Percentiles rank a stretch among this genome's conserved stretches.
Conservation (phyloP, 2,113 vertebrate species). For the Phaethornis superciliosus region DNA sequence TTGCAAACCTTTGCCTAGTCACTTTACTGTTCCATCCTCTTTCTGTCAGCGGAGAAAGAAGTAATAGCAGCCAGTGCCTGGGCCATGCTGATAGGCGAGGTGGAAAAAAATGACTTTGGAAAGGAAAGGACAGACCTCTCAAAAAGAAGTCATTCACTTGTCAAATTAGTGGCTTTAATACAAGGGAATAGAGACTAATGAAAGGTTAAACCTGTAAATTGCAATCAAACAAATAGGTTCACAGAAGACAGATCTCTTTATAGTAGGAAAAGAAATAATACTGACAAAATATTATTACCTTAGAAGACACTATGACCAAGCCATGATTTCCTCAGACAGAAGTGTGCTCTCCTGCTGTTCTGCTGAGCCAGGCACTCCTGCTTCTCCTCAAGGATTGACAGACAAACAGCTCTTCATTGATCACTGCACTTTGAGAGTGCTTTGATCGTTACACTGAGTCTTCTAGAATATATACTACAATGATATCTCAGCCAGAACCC, state of each 20-base stretch:
- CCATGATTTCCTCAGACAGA: not conserved
- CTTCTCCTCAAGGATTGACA: conserved; percentile 30
- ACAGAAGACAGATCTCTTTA: conserved; percentile 1
- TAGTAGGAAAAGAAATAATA: conserved; percentile 30
- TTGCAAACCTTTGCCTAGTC: not conserved
- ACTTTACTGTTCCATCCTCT: not conserved
- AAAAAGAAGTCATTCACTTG: conserved; percentile 54
- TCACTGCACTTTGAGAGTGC: conserved; percentile 22
- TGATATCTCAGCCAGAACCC: conserved; percentile 11
- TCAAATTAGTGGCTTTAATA: conserved; percentile 63
- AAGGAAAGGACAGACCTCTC: conserved; percentile 47
- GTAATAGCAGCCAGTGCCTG: not conserved
- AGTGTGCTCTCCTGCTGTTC: not conserved
- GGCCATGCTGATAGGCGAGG: not conserved
- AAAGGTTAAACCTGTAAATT: conserved; percentile 66
- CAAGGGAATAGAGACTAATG: conserved; percentile 59
- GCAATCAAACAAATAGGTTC: conserved; percentile 49
- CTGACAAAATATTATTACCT: conserved; percentile 51
- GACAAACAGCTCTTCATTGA: conserved; percentile 55
- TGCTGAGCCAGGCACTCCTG: conserved; percentile 3
- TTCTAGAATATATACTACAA: conserved; percentile 36
- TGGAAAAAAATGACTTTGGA: not conserved
- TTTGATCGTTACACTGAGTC: conserved; percentile 14
- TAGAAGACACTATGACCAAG: not conserved
- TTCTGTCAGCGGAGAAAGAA: not conserved